Conservation (phyloP, 2,888 invertebrate genomes). For the Steinernema scapterisci region DNA sequence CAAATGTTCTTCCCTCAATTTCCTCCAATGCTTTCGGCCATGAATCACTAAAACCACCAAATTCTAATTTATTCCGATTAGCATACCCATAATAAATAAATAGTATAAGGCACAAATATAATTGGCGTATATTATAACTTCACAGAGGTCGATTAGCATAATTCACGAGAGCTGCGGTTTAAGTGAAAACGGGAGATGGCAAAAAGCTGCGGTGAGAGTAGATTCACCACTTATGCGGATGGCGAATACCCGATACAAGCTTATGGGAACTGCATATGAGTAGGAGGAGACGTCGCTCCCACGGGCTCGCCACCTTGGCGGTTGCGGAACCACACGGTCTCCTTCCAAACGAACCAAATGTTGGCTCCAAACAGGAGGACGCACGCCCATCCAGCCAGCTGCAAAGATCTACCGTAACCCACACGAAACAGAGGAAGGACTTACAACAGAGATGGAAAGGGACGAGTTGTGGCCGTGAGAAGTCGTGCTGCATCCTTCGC, state of each 20-base stretch:
- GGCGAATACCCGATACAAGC: not conserved
- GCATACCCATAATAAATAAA: not conserved
- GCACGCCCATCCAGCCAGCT: conserved; percentile 78
- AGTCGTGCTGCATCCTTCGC: conserved; percentile 13
- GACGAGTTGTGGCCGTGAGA: conserved; percentile 45
- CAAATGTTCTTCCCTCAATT: no score
- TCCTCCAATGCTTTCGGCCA: no score
- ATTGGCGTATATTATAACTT: not conserved
- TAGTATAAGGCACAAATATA: conserved; percentile 1
- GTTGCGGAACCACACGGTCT: conserved; percentile 71
- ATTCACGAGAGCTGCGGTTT: not conserved
- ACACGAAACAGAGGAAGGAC: conserved; percentile 16
- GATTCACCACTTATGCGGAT: not conserved
- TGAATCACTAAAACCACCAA: no score
- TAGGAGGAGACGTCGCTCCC: not conserved
- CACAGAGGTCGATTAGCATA: not conserved
- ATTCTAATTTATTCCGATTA: conserved; percentile 2
- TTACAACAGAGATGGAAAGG: conserved; percentile 50
- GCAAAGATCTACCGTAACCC: not conserved
- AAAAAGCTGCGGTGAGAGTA: not conserved
- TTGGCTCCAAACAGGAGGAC: conserved; percentile 77
- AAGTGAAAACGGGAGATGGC: not conserved
- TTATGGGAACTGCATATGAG: conserved; percentile 16
- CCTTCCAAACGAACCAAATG: conserved; percentile 80
- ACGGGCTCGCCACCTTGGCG: conserved; percentile 27